phyloP scores from a whole-genome alignment of 2,797 vertebrate genomes.

The Enteromius afrohamiltoni region DNA sequence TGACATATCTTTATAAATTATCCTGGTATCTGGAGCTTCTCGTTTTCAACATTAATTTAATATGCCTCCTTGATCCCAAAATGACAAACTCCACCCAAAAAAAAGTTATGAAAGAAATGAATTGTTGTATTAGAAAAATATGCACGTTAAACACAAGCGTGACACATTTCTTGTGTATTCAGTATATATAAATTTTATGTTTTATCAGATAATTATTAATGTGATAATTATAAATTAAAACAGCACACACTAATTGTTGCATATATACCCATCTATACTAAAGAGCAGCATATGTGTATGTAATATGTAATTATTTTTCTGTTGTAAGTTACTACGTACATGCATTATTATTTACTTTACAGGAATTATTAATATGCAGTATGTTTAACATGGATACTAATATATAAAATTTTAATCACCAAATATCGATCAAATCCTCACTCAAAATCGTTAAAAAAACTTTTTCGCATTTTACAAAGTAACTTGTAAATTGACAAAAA shows the following conservation, averaged over 20 bases:
- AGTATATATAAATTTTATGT: background rate
- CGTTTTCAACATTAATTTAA: background rate
- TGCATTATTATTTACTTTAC: background rate
- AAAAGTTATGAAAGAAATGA: background rate
- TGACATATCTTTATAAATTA: slow-evolving; percentile 21
- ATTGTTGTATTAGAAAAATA: background rate
- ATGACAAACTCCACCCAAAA: background rate
- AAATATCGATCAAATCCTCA: background rate
- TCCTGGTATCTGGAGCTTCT: background rate
- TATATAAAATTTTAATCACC: too few relatives aligned
- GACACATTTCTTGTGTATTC: background rate
- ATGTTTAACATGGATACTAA: background rate
- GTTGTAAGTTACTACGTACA: background rate
- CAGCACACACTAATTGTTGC: too few relatives aligned
- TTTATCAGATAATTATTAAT: background rate
- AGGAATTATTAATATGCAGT: background rate
- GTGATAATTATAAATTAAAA: background rate
- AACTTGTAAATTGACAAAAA: too few relatives aligned
- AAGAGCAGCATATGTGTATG: background rate
- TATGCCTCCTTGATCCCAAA: background rate
- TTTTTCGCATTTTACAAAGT: background rate
- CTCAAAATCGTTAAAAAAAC: background rate
- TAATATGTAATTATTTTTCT: background rate
- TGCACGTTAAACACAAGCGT: background rate
- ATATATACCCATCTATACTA: background rate